phyloP scores from a whole-genome alignment of 2,888 invertebrate species.

The Drosophila robusta region DNA sequence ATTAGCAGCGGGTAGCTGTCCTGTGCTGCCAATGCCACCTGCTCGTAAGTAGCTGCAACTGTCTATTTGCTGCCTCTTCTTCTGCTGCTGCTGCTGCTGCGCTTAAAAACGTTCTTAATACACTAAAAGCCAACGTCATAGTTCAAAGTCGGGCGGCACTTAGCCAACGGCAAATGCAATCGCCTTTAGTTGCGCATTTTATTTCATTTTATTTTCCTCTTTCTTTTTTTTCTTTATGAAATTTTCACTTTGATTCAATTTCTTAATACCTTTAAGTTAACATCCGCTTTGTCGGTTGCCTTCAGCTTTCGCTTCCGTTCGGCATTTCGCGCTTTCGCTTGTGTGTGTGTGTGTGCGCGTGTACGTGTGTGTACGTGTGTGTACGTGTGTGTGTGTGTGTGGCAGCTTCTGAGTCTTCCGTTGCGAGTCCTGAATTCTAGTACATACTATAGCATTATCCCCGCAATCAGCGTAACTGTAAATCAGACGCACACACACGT shows the following conservation, averaged over 20 bases:
- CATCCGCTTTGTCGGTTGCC: slow-evolving; percentile 67
- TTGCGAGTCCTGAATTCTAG: slow-evolving; percentile 25
- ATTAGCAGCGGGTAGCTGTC: slow-evolving; percentile 49
- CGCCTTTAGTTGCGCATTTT: slow-evolving; percentile 49
- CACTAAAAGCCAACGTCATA: slow-evolving; percentile 74
- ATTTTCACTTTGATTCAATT: slow-evolving; percentile 79
- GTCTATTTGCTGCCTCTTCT: slow-evolving; percentile 15
- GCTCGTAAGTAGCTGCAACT: slow-evolving; percentile 38
- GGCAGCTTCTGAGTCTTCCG: slow-evolving; percentile 47
- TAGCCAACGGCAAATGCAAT: slow-evolving; percentile 63
- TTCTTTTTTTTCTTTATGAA: slow-evolving; percentile 32
- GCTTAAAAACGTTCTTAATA: slow-evolving; percentile 64
- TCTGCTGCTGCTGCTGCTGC: not conserved
- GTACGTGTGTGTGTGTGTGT: slow-evolving; percentile 6
- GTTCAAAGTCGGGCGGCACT: slow-evolving; percentile 71
- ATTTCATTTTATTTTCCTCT: slow-evolving; percentile 3
- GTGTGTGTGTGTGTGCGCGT: not conserved
- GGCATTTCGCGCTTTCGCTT: slow-evolving; percentile 2
- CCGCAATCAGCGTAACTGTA: slow-evolving; percentile 75
- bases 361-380: not conserved
- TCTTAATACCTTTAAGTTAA: slow-evolving; percentile 79
- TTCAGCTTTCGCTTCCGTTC: slow-evolving; percentile 46
- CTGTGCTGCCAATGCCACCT: slow-evolving; percentile 22
- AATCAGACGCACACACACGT: slow-evolving; percentile 62
- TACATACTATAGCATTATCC: slow-evolving; percentile 62